phyloP scores from a whole-genome alignment of 2,113 vertebrate genomes.

The Sarotherodon lohbergeri region DNA sequence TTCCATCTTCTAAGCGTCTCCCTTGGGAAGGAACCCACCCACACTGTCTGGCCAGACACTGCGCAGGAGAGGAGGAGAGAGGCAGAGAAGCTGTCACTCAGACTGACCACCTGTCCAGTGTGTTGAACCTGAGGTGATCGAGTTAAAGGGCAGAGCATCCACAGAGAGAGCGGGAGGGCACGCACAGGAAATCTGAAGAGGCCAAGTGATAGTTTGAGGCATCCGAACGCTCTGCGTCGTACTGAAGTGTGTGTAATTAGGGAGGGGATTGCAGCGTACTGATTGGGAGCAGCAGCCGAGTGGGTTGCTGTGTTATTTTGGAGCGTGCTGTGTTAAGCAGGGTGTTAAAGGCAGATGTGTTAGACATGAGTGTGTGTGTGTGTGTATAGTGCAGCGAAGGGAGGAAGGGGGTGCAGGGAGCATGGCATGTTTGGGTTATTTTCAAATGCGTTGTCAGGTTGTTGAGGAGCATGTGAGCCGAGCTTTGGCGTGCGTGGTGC shows the following conservation, averaged over 20 bases:
- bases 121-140: conserved; percentile 20
- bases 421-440: conserved; percentile 35
- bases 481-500: no score
- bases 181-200: neutral
- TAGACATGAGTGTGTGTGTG: neutral
- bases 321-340: conserved; percentile 36
- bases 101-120: neutral
- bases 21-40: conserved; percentile 50
- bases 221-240: neutral
- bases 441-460: neutral
- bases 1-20: conserved; percentile 42
- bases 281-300: conserved; percentile 38
- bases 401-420: neutral
- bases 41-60: conserved; percentile 31
- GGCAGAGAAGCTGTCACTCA: neutral
- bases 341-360: conserved; percentile 55
- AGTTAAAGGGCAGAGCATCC: conserved; percentile 36
- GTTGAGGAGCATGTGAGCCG: no score
- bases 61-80: conserved; percentile 12
- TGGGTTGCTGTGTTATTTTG: conserved; percentile 52
- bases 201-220: conserved; percentile 4
- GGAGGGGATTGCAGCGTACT: conserved; percentile 15
- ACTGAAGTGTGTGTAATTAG: conserved; percentile 49
- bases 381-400: neutral
- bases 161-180: neutral